A percentile compares a stretch with the other conserved stretches of the same genome.
These are phyloP conservation scores for Phymastichus coffea DNA, from an alignment of 1,140 invertebrate species.

Conservation along the genomic window DNA sequence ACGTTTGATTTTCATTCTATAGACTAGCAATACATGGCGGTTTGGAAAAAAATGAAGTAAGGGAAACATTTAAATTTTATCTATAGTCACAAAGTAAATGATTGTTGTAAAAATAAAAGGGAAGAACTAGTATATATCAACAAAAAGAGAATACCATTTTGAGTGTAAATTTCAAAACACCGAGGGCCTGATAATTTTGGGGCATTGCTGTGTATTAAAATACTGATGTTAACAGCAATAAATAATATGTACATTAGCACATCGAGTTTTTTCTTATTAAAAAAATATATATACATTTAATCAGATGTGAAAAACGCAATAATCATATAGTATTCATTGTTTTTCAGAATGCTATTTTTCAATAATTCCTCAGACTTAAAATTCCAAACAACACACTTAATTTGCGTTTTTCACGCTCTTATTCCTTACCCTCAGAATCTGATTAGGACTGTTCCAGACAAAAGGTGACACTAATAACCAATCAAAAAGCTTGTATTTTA, in stretches of 20 bases:
- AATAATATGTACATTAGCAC: slow-evolving; percentile 54
- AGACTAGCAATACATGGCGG: too few species aligned
- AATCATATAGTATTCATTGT: slow-evolving; percentile 37
- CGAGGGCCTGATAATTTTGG: slow-evolving; percentile 23
- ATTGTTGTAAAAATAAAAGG: slow-evolving; percentile 2
- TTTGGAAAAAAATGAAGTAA: too few species aligned
- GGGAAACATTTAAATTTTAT: slow-evolving; percentile 1
- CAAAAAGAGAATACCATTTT: slow-evolving; percentile 7
- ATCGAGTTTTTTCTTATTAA: slow-evolving; percentile 49
- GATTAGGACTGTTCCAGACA: slow-evolving; percentile 59
- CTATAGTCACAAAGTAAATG: slow-evolving; percentile 1
- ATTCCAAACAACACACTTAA: too few species aligned
- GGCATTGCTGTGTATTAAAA: slow-evolving; percentile 53
- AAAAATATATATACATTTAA: slow-evolving; percentile 33
- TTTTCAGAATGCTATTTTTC: too few species aligned
- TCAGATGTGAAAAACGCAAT: slow-evolving; percentile 47
- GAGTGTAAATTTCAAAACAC: slow-evolving; percentile 17
- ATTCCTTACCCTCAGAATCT: slow-evolving; percentile 48
- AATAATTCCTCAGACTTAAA: too few species aligned
- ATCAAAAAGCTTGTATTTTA: slow-evolving; percentile 14
- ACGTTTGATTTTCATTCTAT: too few species aligned
- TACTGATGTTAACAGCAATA: slow-evolving; percentile 55
- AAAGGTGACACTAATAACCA: slow-evolving; percentile 48
- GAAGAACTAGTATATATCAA: slow-evolving; percentile 10
- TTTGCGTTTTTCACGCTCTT: slow-evolving; percentile 47